Evolutionary conservation across 2,888 invertebrate species (phyloP).

Genomic region (Torymus auratus): DNA sequence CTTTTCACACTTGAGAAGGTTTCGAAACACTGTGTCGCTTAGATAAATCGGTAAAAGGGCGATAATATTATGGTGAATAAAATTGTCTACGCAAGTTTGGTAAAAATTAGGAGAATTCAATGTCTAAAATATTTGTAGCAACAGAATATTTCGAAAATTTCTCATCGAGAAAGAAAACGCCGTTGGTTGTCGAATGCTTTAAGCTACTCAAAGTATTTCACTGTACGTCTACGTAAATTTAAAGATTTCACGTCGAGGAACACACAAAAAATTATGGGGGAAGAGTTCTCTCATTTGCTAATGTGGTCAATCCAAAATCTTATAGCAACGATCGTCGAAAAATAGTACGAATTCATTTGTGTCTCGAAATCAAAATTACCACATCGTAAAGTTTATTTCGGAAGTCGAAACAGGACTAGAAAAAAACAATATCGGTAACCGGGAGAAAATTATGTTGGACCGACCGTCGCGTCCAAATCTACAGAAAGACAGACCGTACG

Average conservation of each 20-base stretch:
- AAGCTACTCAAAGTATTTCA: not conserved
- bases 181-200: conserved; percentile 4
- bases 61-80: not conserved
- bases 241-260: conserved; percentile 27
- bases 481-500: not conserved
- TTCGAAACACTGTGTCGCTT: not conserved
- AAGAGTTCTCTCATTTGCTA: not conserved
- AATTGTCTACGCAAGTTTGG: not conserved
- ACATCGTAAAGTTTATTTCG: no score
- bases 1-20: not conserved
- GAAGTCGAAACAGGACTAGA: no score
- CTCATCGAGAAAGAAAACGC: not conserved
- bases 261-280: conserved; percentile 33
- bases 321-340: no score
- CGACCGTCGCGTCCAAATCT: conserved; percentile 3
- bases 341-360: no score
- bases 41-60: not conserved
- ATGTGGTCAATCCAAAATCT: not conserved
- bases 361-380: no score
- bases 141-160: conserved; percentile 2
- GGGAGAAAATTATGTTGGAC: conserved; percentile 17
- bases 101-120: not conserved
- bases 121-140: not conserved
- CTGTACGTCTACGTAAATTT: conserved; percentile 24
- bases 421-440: not conserved